phyloP scores from a whole-genome alignment of 2,888 invertebrate genomes.

The Synergus umbraculus region DNA sequence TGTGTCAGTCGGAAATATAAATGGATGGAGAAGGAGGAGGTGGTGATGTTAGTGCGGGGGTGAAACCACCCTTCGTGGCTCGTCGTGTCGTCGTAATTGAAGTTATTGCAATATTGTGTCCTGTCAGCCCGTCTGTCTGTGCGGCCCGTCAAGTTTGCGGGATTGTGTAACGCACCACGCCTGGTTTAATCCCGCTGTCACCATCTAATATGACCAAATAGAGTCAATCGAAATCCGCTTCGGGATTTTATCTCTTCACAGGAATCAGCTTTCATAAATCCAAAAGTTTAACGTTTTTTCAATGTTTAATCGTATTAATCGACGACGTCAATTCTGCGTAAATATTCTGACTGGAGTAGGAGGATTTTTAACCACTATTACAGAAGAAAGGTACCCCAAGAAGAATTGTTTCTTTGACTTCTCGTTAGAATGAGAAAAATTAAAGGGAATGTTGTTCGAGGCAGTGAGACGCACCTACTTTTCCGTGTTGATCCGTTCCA shows the following conservation, averaged over 20 bases:
- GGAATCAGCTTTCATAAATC: neutral
- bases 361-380: neutral
- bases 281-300: too few relatives aligned
- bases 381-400: neutral
- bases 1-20: conserved; percentile 68
- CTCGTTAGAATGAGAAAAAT: conserved; percentile 62
- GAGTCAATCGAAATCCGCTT: conserved; percentile 50
- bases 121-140: conserved; percentile 69
- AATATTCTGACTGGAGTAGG: neutral
- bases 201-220: conserved; percentile 62
- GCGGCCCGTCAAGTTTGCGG: conserved; percentile 64
- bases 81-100: conserved; percentile 75
- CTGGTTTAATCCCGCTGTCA: conserved; percentile 68
- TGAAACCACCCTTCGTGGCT: conserved; percentile 62
- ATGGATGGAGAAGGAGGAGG: conserved; percentile 63
- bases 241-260: neutral
- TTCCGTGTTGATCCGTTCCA: conserved; percentile 57
- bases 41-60: conserved; percentile 46
- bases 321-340: too few relatives aligned
- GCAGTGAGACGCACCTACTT: conserved; percentile 62
- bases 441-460: conserved; percentile 65
- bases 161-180: conserved; percentile 67
- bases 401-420: conserved; percentile 44
- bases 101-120: conserved; percentile 77
- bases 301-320: too few relatives aligned